Conservation (phyloP, 92 coral and sea anemone species). For the Porites rus region DNA sequence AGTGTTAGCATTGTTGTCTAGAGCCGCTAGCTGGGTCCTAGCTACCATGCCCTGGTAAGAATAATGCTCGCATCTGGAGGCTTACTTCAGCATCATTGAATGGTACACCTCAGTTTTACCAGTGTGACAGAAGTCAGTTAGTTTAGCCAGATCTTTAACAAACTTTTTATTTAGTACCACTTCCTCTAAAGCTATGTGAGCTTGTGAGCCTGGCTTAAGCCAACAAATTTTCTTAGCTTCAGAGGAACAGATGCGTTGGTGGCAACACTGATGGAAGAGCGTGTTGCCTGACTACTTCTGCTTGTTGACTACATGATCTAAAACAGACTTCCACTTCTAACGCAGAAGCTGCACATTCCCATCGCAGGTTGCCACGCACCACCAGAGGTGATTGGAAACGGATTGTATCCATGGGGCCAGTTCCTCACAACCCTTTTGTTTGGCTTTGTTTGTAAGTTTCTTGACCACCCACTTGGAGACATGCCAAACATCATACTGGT, state of each 20-base stretch:
- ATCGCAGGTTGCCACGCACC: constrained; percentile 70
- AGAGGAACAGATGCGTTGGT: constrained; percentile 32
- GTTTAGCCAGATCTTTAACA: constrained; percentile 64
- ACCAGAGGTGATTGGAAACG: constrained; percentile 71
- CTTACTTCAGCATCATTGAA: constrained; percentile 69
- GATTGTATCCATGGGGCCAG: constrained; percentile 63
- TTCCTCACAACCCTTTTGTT: constrained; percentile 45
- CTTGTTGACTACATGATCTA: constrained; percentile 56
- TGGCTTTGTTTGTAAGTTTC: constrained; percentile 64
- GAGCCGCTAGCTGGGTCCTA: constrained; percentile 67
- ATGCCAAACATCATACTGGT: constrained; percentile 78
- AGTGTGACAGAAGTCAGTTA: constrained; percentile 71
- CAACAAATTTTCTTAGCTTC: constrained; percentile 45
- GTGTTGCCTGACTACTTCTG: constrained; percentile 38
- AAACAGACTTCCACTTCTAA: constrained; percentile 65
- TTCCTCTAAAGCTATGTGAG: constrained; percentile 41
- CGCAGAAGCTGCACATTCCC: constrained; percentile 53
- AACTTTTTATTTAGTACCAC: constrained; percentile 53
- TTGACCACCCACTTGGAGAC: constrained; percentile 69
- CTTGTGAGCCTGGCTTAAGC: constrained; percentile 64
- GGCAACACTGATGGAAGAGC: constrained; percentile 60
- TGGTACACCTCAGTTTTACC: constrained; percentile 68
- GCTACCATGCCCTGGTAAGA: constrained; percentile 61
- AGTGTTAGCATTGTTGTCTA: constrained; percentile 63
- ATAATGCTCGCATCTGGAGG: constrained; percentile 67